Evolutionary conservation across 37 sponge, comb jelly and placozoan genomes (phyloP), one percentile per base, ranked within the genome.

Genomic region (Agelas oroides): DNA sequence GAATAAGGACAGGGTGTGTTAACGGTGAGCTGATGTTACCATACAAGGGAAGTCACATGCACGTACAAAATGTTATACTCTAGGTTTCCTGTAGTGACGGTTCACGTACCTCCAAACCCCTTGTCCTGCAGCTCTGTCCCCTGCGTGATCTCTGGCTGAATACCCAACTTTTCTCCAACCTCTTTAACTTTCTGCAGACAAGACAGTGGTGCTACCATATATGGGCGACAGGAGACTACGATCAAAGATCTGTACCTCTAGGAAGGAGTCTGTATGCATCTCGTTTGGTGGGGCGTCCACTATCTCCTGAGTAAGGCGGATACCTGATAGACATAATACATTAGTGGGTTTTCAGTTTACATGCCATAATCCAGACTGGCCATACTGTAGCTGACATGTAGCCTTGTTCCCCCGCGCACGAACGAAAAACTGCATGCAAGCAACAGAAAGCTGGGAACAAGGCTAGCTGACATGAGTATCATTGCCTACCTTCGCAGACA

Each of bases 221-320:
- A 8, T 8, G 6, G 8, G 46, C 8, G 46, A 46, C 46, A 46
- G 46, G 46, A 46, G 8, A n/a, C n/a, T n/a, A n/a, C n/a, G n/a
- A 8, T 46, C 6, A 46, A 46, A 12, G 46, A 12, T 23, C 53
- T 74, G 63, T 25, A 94, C 96, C 58, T 97, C 88, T 21, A 95
- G 66, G 57, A 97, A 95, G 34, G 59, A 74, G 69, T 93, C 92
- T 28, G 96, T 95, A 67, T 95, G 91, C 98, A 97, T 97, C 76
- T 90, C 84, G 70, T 84, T 95, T 38, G 92, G 84, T 16, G 98
- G 98, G 21, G 87, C 67, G 64, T 97, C 98, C 57, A 97, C 98
- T 34, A 97, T 87, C 75, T 85, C 75, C 64, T 90, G 91, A 59
- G 96, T 80, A 58, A 93, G 73, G 1, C 94, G 70, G 17, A 97